phyloP scores from a whole-genome alignment of 1,140 invertebrate species.

The Carcinoscorpius rotundicauda region DNA sequence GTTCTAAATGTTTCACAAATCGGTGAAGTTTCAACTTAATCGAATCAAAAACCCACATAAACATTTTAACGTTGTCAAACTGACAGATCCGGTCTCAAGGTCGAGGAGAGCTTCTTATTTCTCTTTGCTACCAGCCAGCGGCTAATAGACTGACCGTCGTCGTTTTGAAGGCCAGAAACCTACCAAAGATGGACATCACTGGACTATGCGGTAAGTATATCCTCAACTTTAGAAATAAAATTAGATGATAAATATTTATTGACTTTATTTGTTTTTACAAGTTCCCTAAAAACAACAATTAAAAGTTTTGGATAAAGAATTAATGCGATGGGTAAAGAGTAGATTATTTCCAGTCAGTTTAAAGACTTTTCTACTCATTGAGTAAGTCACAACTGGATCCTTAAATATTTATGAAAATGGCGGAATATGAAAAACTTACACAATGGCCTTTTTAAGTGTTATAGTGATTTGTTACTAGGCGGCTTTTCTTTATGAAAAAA shows the following conservation, averaged over 20 bases:
- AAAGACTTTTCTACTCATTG: no score
- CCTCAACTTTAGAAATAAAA: neutral
- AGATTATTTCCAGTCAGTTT: no score
- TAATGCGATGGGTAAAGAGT: neutral
- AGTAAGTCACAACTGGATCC: no score
- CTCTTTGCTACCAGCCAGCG: slow-evolving; percentile 86
- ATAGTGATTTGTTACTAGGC: no score
- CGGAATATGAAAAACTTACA: no score
- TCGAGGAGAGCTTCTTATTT: slow-evolving; percentile 78
- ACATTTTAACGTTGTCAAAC: slow-evolving; percentile 8
- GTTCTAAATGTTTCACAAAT: no score
- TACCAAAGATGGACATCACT: slow-evolving; percentile 91
- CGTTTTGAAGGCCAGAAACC: slow-evolving; percentile 79
- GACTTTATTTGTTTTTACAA: neutral
- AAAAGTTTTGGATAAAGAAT: neutral
- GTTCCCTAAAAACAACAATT: neutral
- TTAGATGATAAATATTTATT: neutral
- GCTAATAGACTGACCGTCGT: slow-evolving; percentile 78
- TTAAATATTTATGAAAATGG: no score
- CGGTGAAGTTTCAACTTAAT: no score
- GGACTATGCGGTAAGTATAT: slow-evolving; percentile 56
- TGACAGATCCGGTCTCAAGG: slow-evolving; percentile 69
- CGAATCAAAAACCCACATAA: no score
- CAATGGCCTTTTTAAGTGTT: no score
- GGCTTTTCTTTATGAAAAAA: no score